Evolutionary conservation across 2,888 invertebrate genomes (phyloP).

Genomic region (Euzetes globulus): DNA sequence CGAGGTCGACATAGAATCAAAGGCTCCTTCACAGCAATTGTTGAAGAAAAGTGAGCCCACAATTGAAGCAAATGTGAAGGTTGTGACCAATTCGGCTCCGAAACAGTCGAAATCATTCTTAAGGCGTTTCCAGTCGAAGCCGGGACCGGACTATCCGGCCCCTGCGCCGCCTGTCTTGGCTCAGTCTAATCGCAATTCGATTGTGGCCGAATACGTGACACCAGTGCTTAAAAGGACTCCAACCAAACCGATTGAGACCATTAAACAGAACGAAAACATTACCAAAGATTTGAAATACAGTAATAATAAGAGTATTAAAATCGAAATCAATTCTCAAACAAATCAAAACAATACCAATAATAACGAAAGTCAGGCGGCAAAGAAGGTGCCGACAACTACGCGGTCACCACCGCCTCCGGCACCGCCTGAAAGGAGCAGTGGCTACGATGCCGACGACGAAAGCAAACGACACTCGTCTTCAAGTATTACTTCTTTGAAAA

Average conservation of each 20-base stretch:
- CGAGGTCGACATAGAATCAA: background rate
- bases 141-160: slow-evolving; percentile 36
- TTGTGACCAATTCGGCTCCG: background rate
- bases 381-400: background rate
- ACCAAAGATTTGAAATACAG: slow-evolving; percentile 13
- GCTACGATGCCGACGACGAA: slow-evolving; percentile 55
- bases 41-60: background rate
- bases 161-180: slow-evolving; percentile 30
- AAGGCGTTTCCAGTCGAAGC: slow-evolving; percentile 35
- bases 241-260: slow-evolving; percentile 17
- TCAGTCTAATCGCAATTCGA: slow-evolving; percentile 19
- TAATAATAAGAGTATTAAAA: background rate
- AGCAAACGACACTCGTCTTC: slow-evolving; percentile 84
- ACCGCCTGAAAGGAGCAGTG: slow-evolving; percentile 36
- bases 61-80: background rate
- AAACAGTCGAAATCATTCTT: slow-evolving; percentile 21
- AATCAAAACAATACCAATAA: background rate
- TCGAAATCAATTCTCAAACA: background rate
- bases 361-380: background rate
- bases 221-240: slow-evolving; percentile 33
- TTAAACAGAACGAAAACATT: background rate
- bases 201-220: slow-evolving; percentile 35
- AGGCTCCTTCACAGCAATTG: background rate
- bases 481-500: slow-evolving; percentile 83
- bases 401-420: slow-evolving; percentile 15